Percentiles rank a stretch among this genome's conserved stretches.
These are phyloP conservation scores for Unio delphinus DNA, from an alignment of 2,888 invertebrate species.

Conservation along the genomic window DNA sequence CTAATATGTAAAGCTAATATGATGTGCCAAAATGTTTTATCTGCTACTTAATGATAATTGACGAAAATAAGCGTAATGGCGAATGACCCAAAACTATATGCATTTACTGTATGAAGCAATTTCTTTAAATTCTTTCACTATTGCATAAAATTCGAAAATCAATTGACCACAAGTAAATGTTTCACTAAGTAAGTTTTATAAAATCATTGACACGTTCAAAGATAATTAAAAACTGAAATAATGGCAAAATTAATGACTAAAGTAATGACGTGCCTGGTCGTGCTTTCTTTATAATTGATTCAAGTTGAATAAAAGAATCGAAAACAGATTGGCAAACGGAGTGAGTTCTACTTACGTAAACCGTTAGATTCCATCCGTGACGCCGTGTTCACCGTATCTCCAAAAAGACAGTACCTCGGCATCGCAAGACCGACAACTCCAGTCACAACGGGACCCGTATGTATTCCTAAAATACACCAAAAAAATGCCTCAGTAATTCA, in stretches of 20 bases:
- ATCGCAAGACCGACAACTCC: slow-evolving; percentile 62
- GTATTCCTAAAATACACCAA: slow-evolving; percentile 44
- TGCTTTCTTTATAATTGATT: not conserved
- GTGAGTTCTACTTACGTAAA: slow-evolving; percentile 48
- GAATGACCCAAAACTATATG: too few relatives aligned
- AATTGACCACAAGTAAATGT: too few relatives aligned
- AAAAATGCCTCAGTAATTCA: too few relatives aligned
- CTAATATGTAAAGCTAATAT: too few relatives aligned
- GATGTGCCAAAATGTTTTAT: too few relatives aligned
- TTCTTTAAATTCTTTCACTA: too few relatives aligned
- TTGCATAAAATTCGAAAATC: too few relatives aligned
- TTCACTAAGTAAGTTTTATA: too few relatives aligned
- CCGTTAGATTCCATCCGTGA: slow-evolving; percentile 64
- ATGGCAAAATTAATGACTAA: not conserved
- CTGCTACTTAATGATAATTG: too few relatives aligned
- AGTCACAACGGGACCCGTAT: slow-evolving; percentile 59
- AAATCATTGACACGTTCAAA: too few relatives aligned
- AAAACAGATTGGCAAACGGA: not conserved
- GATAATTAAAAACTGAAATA: not conserved
- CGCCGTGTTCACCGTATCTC: slow-evolving; percentile 61
- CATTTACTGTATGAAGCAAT: too few relatives aligned
- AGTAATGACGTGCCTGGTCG: not conserved
- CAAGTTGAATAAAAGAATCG: not conserved
- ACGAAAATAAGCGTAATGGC: too few relatives aligned
- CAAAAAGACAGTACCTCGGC: slow-evolving; percentile 62